Evolutionary conservation across 2,888 invertebrate species (phyloP).

Genomic region (Macropis europaea): DNA sequence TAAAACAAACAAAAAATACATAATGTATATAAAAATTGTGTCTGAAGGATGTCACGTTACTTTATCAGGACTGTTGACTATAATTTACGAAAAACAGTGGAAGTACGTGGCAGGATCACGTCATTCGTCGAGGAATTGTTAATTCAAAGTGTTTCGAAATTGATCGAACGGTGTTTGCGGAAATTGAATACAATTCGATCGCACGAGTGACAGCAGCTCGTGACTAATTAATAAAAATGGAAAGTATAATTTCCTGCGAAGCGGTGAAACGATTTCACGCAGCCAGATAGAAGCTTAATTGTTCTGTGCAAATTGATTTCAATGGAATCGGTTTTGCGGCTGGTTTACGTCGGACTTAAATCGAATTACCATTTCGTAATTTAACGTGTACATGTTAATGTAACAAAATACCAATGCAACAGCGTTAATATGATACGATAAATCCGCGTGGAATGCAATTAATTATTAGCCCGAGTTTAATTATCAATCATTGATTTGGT

Average conservation of each 20-base stretch:
- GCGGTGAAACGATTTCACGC: background rate
- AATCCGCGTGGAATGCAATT: background rate
- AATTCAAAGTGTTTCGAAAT: too few relatives aligned
- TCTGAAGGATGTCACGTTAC: too few relatives aligned
- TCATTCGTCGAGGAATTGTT: background rate
- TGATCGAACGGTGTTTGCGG: background rate
- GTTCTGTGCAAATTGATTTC: slow-evolving; percentile 14
- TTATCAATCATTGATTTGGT: background rate
- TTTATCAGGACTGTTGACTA: too few relatives aligned
- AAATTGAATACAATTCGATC: background rate
- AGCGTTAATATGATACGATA: background rate
- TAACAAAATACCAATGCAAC: background rate
- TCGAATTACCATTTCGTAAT: slow-evolving; percentile 1
- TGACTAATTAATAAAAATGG: background rate
- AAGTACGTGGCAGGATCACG: too few relatives aligned
- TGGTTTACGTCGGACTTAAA: slow-evolving; percentile 13
- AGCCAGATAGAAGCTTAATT: slow-evolving; percentile 1
- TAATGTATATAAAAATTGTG: too few relatives aligned
- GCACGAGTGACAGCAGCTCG: background rate
- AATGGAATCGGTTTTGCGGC: slow-evolving; percentile 2
- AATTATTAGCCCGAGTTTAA: background rate
- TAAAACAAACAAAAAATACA: too few relatives aligned
- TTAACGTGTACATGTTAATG: background rate
- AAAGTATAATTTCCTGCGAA: background rate
- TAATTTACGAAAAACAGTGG: too few relatives aligned